Percentiles rank a stretch among this genome's conserved stretches.
phyloP scores from a whole-genome alignment of 2,113 vertebrate species.

The Macaca mulatta region DNA sequence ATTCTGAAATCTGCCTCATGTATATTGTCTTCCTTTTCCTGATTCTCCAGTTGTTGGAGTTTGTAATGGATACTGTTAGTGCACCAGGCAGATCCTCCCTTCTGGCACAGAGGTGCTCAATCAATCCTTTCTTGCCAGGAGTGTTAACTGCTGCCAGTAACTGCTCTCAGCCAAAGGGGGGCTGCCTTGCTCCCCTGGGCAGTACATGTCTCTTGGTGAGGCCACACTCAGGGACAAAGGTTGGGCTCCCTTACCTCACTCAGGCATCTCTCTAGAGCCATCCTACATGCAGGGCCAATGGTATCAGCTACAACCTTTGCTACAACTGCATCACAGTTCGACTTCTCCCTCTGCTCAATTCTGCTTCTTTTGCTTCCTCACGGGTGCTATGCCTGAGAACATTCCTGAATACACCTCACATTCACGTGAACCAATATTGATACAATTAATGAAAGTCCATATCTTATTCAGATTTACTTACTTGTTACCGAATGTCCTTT shows the following conservation, averaged over 20 bases:
- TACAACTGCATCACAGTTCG: neutral
- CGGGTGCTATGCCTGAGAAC: neutral
- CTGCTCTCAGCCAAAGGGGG: neutral
- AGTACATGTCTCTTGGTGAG: neutral
- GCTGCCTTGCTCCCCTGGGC: neutral
- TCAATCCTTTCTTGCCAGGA: neutral
- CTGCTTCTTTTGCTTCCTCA: neutral
- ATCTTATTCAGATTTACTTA: neutral
- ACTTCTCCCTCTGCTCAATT: neutral
- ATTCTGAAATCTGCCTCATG: neutral
- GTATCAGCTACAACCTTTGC: neutral
- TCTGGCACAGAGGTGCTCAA: neutral
- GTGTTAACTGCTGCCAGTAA: neutral
- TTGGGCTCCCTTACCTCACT: neutral
- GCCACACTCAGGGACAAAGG: neutral
- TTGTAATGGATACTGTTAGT: neutral
- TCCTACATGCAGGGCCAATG: neutral
- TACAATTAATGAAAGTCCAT: neutral
- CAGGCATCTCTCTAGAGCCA: neutral
- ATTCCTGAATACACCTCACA: neutral
- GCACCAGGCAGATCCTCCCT: neutral
- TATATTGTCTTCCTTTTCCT: neutral
- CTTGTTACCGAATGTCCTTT: neutral
- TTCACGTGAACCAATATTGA: neutral
- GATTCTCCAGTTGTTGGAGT: neutral